Evolutionary conservation across 92 coral and sea anemone species (phyloP).

Genomic region (Blastomussa wellsi): DNA sequence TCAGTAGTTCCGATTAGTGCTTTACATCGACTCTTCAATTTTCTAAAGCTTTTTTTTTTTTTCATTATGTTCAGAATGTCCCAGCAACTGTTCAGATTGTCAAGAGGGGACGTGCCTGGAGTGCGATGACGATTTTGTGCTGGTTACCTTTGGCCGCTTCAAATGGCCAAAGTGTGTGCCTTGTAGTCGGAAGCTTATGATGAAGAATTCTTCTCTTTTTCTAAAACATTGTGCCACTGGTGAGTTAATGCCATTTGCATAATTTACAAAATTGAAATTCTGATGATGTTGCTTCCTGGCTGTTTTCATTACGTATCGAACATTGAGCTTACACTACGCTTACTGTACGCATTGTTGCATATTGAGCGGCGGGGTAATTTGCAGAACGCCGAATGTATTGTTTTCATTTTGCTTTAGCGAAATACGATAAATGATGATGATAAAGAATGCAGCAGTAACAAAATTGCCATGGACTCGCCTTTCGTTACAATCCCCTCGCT

Average conservation of each 20-base stretch:
- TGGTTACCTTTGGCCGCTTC: neutral
- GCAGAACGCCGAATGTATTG: too few species aligned
- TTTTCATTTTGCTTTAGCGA: too few species aligned
- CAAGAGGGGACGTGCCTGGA: neutral
- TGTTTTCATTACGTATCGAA: too few species aligned
- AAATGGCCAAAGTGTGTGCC: constrained; percentile 1
- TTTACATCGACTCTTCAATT: too few species aligned
- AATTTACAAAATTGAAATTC: neutral
- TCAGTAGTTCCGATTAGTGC: neutral
- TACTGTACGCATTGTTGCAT: too few species aligned
- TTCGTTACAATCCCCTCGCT: neutral
- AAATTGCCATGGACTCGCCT: too few species aligned
- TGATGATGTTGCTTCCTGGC: neutral
- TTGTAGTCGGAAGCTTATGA: neutral
- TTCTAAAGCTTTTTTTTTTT: neutral
- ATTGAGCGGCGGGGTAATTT: too few species aligned
- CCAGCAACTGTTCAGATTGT: constrained; percentile 26
- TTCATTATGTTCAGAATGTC: constrained; percentile 14
- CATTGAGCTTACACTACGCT: too few species aligned
- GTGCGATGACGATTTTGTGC: constrained; percentile 25
- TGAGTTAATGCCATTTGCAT: neutral
- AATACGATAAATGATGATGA: too few species aligned
- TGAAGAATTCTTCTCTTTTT: neutral
- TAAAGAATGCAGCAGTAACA: too few species aligned
- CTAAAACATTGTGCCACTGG: neutral